Evolutionary conservation across 2,888 invertebrate species (phyloP).

Genomic region (Bimastos eiseni): DNA sequence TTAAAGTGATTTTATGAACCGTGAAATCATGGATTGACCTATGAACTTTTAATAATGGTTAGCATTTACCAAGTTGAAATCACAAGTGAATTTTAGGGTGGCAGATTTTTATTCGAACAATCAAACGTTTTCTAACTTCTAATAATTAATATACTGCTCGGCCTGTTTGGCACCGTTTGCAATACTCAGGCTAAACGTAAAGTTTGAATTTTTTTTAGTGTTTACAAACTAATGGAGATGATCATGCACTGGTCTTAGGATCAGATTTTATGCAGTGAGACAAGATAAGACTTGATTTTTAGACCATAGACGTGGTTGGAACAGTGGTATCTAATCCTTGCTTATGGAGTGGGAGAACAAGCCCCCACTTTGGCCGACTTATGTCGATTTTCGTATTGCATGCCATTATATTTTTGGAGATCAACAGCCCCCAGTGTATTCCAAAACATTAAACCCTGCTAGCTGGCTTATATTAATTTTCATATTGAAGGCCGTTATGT

Average conservation of each 20-base stretch:
- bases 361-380: no score
- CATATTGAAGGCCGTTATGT: no score
- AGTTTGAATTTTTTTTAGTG: not conserved
- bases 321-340: no score
- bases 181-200: not conserved
- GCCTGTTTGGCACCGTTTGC: not conserved
- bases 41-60: no score
- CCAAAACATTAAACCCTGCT: no score
- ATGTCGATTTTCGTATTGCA: no score
- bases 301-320: not conserved
- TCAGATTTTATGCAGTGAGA: not conserved
- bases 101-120: not conserved
- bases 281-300: not conserved
- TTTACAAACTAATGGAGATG: not conserved
- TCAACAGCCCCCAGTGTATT: no score
- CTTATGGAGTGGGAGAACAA: no score
- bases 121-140: not conserved
- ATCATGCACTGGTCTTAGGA: not conserved
- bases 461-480: no score
- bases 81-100: not conserved
- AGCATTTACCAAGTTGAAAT: not conserved
- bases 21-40: no score
- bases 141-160: not conserved
- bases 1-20: not conserved
- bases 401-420: no score